A percentile compares a stretch with the other conserved stretches of the same genome.
These are phyloP conservation scores for Antheraea mylitta DNA, from an alignment of 1,140 invertebrate species.

Conservation along the genomic window DNA sequence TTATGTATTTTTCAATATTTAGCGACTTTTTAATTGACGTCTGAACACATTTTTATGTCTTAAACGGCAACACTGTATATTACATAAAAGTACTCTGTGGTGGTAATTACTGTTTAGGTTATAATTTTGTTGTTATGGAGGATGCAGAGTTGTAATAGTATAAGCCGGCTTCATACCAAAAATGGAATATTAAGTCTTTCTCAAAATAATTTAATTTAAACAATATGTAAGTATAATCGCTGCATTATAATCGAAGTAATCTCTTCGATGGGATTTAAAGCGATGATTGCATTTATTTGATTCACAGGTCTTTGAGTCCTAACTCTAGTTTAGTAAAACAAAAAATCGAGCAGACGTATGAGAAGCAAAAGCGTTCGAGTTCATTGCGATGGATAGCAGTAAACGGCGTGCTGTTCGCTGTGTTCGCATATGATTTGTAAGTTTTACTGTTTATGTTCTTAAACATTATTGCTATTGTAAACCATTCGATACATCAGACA, in stretches of 20 bases:
- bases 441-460: constrained; percentile 17
- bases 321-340: constrained; percentile 43
- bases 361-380: constrained; percentile 42
- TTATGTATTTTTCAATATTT: too few species aligned
- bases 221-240: neutral
- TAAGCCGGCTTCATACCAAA: too few species aligned
- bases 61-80: too few species aligned
- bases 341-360: constrained; percentile 52
- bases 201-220: neutral
- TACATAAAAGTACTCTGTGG: too few species aligned
- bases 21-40: too few species aligned
- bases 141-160: too few species aligned
- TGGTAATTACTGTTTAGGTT: too few species aligned
- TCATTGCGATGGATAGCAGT: constrained; percentile 53
- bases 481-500: too few species aligned
- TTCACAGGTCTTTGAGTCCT: constrained; percentile 42
- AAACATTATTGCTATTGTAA: neutral
- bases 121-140: too few species aligned
- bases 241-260: neutral
- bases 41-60: too few species aligned
- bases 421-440: constrained; percentile 62
- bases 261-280: neutral
- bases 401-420: constrained; percentile 41
- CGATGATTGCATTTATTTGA: neutral
- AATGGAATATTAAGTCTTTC: too few species aligned